Evolutionary conservation across 2,113 vertebrate species (phyloP).

Genomic region (Aegithalos caudatus): DNA sequence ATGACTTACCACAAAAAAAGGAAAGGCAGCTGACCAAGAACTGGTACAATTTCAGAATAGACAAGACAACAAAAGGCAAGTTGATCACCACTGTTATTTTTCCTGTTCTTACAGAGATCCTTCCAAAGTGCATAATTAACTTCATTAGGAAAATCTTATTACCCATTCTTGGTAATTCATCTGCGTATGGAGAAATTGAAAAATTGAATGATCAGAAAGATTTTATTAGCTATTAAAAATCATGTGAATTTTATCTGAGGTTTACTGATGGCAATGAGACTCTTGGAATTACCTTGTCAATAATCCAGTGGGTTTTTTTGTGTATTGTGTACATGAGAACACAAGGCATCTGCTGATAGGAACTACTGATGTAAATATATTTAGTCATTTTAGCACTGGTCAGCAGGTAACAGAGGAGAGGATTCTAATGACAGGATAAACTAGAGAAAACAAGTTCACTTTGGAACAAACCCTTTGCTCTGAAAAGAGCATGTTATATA

Average conservation of each 20-base stretch:
- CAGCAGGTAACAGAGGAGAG: neutral
- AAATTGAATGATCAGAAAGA: neutral
- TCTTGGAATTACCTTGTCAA: neutral
- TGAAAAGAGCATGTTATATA: neutral
- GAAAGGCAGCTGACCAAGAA: neutral
- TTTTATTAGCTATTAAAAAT: neutral
- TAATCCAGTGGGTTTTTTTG: neutral
- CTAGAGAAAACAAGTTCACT: neutral
- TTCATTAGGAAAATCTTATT: conserved; percentile 1
- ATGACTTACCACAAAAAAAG: neutral
- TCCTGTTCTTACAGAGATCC: neutral
- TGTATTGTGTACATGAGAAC: neutral
- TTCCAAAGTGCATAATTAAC: neutral
- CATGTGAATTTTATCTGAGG: neutral
- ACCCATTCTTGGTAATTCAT: neutral
- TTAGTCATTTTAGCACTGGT: neutral
- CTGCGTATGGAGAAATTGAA: neutral
- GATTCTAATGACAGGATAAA: neutral
- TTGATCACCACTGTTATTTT: neutral
- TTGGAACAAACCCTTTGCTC: neutral
- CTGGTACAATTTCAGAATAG: neutral
- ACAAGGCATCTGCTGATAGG: neutral
- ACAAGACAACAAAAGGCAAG: neutral
- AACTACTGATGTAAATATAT: neutral
- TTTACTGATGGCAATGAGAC: neutral